Conservation (phyloP, 2,797 vertebrate species). For the Rhinella marina region DNA sequence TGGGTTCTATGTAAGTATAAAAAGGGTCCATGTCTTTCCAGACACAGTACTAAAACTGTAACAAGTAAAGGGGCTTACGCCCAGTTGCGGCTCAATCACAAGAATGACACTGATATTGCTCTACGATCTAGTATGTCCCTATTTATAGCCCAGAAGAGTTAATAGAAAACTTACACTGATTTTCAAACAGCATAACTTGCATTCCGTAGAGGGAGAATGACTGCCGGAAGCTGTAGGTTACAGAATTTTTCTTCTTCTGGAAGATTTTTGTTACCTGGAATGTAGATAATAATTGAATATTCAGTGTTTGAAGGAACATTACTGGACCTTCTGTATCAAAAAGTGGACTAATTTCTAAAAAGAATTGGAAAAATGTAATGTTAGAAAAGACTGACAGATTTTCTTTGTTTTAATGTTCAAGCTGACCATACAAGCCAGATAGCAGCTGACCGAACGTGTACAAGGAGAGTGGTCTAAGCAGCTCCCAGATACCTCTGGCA, state of each 20-base stretch:
- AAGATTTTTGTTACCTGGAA: slow-evolving; percentile 96
- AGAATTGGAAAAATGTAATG: too few species aligned
- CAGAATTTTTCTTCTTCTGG: slow-evolving; percentile 98
- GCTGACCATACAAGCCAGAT: too few species aligned
- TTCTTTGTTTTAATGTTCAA: too few species aligned
- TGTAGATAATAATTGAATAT: background rate
- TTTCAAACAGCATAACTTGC: slow-evolving; percentile 96
- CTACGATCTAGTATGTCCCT: background rate
- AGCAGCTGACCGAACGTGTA: too few species aligned
- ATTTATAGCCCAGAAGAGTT: background rate
- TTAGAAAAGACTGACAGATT: too few species aligned
- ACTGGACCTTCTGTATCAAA: background rate
- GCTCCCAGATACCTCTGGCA: too few species aligned
- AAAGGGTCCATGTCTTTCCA: too few species aligned
- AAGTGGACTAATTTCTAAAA: background rate
- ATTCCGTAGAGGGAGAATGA: slow-evolving; percentile 95
- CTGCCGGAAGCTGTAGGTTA: slow-evolving; percentile 97
- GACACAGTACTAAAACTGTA: too few species aligned
- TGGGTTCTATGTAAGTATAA: too few species aligned
- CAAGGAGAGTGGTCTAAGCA: too few species aligned
- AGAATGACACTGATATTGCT: background rate
- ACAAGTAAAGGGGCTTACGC: too few species aligned
- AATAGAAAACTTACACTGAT: slow-evolving; percentile 85
- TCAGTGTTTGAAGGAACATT: background rate
- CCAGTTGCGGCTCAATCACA: background rate